phyloP scores from a whole-genome alignment of 53 echinoderm and acorn worm species.

The Echinarachnius parma region DNA sequence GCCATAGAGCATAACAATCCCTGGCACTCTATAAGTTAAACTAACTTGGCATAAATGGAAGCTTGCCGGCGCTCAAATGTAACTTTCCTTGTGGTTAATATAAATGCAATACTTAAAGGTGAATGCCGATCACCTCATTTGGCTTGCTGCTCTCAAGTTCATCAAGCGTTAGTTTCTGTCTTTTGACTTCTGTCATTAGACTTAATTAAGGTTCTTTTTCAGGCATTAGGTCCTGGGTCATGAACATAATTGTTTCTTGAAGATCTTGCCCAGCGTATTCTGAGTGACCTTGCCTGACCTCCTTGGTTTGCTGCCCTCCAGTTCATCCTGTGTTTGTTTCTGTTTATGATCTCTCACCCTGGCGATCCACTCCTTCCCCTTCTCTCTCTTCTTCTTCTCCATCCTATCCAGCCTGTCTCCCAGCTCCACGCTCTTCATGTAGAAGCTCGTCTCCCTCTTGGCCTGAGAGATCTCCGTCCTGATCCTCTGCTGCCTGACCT shows the following conservation, averaged over 20 bases:
- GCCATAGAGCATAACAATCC: no score
- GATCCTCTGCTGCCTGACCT: conserved; percentile 78
- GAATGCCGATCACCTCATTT: no score
- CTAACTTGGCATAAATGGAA: no score
- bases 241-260: conserved; percentile 44
- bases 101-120: no score
- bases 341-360: conserved; percentile 64
- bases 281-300: conserved; percentile 70
- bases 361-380: conserved; percentile 76
- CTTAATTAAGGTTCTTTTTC: no score
- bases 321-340: conserved; percentile 53
- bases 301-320: conserved; percentile 7
- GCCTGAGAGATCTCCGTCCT: conserved; percentile 81
- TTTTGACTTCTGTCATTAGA: no score
- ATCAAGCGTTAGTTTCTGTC: no score
- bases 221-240: conserved; percentile 14
- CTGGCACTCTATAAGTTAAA: no score
- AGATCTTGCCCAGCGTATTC: conserved; percentile 66
- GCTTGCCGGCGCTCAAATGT: no score
- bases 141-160: no score
- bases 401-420: conserved; percentile 64
- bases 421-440: conserved; percentile 74
- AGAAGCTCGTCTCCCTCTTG: conserved; percentile 78
- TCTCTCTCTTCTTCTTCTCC: conserved; percentile 65
- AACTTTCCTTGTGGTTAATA: no score